These are phyloP conservation scores for Troilus luridus DNA, from an alignment of 2,888 invertebrate genomes.

Conservation along the genomic window DNA sequence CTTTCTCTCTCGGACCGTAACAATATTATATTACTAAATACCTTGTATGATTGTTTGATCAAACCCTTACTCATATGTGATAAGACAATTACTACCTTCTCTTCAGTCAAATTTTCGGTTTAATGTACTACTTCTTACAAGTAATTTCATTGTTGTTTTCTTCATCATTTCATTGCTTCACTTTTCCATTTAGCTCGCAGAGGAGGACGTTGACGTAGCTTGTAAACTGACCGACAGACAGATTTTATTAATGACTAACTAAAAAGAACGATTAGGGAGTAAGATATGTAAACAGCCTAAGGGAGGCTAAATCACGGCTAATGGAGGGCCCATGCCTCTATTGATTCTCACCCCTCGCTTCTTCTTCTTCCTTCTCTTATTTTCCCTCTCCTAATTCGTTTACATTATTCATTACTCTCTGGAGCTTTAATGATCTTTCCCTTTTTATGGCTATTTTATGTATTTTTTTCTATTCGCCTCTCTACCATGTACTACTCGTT, in stretches of 20 bases:
- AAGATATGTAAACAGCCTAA: slow-evolving; percentile 23
- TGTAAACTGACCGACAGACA: slow-evolving; percentile 21
- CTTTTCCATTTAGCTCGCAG: background rate
- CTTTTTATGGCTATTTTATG: slow-evolving; percentile 20
- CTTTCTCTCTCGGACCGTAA: too few species aligned
- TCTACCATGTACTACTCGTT: background rate
- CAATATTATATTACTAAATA: too few species aligned
- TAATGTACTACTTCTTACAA: background rate
- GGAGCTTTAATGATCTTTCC: background rate
- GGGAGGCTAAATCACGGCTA: slow-evolving; percentile 35
- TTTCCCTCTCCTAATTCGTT: slow-evolving; percentile 42
- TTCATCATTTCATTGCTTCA: background rate
- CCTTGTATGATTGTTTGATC: too few species aligned
- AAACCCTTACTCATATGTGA: too few species aligned
- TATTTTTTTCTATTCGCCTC: background rate
- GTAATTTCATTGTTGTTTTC: background rate
- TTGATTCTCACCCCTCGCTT: slow-evolving; percentile 19
- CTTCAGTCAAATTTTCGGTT: background rate
- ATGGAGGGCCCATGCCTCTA: slow-evolving; percentile 30
- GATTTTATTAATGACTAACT: slow-evolving; percentile 28
- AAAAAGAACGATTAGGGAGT: background rate
- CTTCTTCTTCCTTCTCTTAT: background rate
- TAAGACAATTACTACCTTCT: background rate
- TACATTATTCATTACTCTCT: slow-evolving; percentile 52
- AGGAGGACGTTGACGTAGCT: background rate